phyloP scores from a whole-genome alignment of 2,113 vertebrate genomes.

The Oxygymnocypris stewartii region DNA sequence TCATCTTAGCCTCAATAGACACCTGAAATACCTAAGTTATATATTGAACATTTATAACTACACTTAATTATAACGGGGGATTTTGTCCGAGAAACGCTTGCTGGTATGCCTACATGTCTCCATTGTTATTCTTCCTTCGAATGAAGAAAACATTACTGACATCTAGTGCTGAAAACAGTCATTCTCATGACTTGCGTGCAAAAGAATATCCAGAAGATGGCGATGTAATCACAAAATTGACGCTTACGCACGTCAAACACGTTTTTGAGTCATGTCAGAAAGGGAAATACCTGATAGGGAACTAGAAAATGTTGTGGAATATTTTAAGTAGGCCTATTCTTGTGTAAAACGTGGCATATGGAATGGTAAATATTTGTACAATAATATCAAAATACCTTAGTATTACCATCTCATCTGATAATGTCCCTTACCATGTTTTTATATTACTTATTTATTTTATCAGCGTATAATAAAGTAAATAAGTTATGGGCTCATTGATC shows the following conservation, averaged over 20 bases:
- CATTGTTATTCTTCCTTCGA: conserved; percentile 16
- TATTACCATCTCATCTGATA: not conserved
- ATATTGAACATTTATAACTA: not conserved
- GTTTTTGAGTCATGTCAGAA: conserved; percentile 12
- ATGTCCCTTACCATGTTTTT: not conserved
- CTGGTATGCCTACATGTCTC: not conserved
- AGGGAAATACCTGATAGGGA: not conserved
- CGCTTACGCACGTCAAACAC: not conserved
- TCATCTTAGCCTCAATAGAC: not conserved
- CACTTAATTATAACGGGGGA: not conserved
- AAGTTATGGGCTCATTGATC: not conserved
- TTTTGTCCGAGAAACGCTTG: conserved; percentile 3
- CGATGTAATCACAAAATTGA: not conserved
- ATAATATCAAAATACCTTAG: not conserved
- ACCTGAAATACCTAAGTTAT: not conserved
- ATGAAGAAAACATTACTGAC: conserved; percentile 22
- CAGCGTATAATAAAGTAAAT: not conserved
- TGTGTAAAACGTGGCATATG: not conserved
- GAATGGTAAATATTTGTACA: not conserved
- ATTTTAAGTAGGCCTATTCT: not conserved
- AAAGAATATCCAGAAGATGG: conserved; percentile 25
- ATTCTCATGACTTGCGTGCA: not conserved
- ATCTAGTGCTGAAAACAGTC: not conserved
- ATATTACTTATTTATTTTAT: not conserved
- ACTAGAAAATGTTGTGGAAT: too few species aligned